A percentile compares a stretch with the other conserved stretches of the same genome.
Conservation (phyloP, 1,140 invertebrate species). For the Orussus abietinus region DNA sequence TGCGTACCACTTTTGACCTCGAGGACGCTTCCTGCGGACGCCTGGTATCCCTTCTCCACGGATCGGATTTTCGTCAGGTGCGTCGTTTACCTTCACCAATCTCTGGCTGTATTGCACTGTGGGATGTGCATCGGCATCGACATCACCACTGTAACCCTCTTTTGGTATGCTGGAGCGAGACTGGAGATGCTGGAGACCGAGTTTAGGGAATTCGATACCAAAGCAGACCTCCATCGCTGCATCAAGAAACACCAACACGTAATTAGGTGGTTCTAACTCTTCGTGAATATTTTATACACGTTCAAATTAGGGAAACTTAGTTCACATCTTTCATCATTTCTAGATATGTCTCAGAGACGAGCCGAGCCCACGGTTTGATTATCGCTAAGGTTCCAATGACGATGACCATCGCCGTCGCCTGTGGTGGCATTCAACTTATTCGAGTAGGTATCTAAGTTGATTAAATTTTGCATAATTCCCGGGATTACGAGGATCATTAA, state of each 20-base stretch:
- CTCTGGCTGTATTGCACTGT: slow-evolving; percentile 23
- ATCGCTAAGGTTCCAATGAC: slow-evolving; percentile 12
- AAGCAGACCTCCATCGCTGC: slow-evolving; percentile 14
- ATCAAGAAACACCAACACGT: slow-evolving; percentile 22
- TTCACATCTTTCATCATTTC: too few species aligned
- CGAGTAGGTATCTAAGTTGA: slow-evolving; percentile 13
- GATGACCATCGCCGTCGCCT: slow-evolving; percentile 12
- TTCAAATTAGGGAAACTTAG: too few species aligned
- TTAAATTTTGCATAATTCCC: background rate
- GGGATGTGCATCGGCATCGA: slow-evolving; percentile 26
- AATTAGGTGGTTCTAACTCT: slow-evolving; percentile 17
- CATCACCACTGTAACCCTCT: slow-evolving; percentile 26
- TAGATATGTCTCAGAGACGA: slow-evolving; percentile 17
- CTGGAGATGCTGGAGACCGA: slow-evolving; percentile 29
- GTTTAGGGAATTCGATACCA: slow-evolving; percentile 6
- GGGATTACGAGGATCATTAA: background rate
- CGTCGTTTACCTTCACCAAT: slow-evolving; percentile 25
- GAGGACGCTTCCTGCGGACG: slow-evolving; percentile 19
- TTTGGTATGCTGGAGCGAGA: slow-evolving; percentile 27
- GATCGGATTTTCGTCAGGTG: slow-evolving; percentile 15
- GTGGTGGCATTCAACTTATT: slow-evolving; percentile 17
- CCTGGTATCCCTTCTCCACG: slow-evolving; percentile 30
- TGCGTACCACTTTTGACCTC: slow-evolving; percentile 3
- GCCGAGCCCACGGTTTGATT: slow-evolving; percentile 9
- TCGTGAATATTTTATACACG: too few species aligned